Evolutionary conservation across 2,888 invertebrate genomes (phyloP), one percentile per base, ranked within the genome.

Genomic region (Netelia melanura): DNA sequence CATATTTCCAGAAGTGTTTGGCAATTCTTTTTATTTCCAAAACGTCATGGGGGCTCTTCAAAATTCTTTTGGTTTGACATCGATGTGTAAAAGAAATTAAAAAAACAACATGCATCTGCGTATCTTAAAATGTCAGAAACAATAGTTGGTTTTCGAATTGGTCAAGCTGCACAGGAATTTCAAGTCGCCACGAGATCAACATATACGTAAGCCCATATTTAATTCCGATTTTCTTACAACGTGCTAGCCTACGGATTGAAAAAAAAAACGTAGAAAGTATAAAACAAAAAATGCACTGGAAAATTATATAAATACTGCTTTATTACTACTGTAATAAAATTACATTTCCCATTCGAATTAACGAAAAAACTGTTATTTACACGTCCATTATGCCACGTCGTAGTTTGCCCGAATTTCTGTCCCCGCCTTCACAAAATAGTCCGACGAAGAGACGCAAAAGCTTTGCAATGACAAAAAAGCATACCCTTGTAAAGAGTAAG

Each of bases 381-480:
- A 14, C 14, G 14, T 14, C 10, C 48, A 48, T 8, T 11, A 48
- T 48, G 14, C n/a, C 14, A 6, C 58, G 58, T 58, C 61, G 72
- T 38, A 62, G 43, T 44, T 30, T 44, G 25, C 30, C 21, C n/a
- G 30, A 11, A 23, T 10, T 62, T 30, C 0, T 10, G 23, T 23
- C 17, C 48, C 48, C 48, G 48, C 25, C 48, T 25, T 21, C 48
- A 62, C 48, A n/a, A 65, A 64, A 75, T 75, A 43, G 17, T 62
- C 62, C 14, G 1, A 44, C 14, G 38, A 71, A 56, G 38, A 71
- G 25, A 74, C 62, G 61, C 25, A 30, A 62, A 74, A 74, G 48
- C 48, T 74, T 23, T 23, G 48, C 11, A 48, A 48, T 14, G 10
- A 48, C 14, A 48, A 54, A 61, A 6, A 77, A 67, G 71, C 54